Conservation (phyloP, 2,888 invertebrate species). For the Oxyteleia sp. region DNA sequence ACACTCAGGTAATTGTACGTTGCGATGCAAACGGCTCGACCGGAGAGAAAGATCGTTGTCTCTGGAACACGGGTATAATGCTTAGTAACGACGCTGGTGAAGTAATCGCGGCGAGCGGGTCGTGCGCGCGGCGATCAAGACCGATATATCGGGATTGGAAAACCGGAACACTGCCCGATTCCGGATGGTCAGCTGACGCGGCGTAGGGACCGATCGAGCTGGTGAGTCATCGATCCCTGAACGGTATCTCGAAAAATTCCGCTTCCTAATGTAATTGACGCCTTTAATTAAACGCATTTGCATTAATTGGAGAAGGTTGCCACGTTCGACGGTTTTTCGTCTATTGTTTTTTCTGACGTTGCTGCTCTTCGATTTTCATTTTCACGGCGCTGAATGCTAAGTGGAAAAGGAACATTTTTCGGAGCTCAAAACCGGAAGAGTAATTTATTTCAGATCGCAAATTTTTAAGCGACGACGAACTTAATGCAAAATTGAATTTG, state of each 20-base stretch:
- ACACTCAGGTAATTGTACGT: constrained; percentile 58
- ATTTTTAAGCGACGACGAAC: no score
- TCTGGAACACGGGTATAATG: constrained; percentile 67
- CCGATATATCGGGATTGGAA: constrained; percentile 53
- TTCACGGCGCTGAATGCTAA: not conserved
- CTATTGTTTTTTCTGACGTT: constrained; percentile 27
- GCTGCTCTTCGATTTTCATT: constrained; percentile 21
- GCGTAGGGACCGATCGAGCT: constrained; percentile 20
- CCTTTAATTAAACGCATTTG: constrained; percentile 54
- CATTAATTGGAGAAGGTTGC: constrained; percentile 37
- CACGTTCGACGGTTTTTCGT: not conserved
- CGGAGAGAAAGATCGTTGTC: constrained; percentile 72
- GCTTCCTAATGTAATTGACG: constrained; percentile 50
- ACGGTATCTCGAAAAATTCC: constrained; percentile 41
- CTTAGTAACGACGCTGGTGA: constrained; percentile 71
- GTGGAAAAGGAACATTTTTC: not conserved
- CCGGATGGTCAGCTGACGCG: constrained; percentile 64
- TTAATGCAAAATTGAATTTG: no score
- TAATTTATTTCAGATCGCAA: no score
- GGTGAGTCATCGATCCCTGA: constrained; percentile 64
- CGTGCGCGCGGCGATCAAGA: constrained; percentile 65
- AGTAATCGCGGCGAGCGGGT: constrained; percentile 67
- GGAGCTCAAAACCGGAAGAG: no score
- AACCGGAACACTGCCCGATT: constrained; percentile 65
- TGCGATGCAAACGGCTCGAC: constrained; percentile 62